A percentile compares a stretch with the other conserved stretches of the same genome.
These are phyloP conservation scores for Smutsia gigantea DNA, from an alignment of 2,797 vertebrate species.

Conservation along the genomic window DNA sequence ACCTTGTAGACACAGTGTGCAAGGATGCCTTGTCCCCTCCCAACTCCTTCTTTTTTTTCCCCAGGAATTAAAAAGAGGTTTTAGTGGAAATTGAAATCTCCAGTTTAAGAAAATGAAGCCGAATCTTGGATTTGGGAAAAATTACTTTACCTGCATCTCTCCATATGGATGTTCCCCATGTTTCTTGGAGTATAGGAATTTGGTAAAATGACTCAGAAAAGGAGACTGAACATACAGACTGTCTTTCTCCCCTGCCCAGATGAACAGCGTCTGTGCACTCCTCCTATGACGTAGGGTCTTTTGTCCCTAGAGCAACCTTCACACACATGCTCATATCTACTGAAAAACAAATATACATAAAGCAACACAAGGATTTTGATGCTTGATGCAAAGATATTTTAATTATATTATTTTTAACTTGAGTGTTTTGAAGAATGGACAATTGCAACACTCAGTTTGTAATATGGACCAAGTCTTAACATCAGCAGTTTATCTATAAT, in stretches of 20 bases:
- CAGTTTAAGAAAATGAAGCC: slow-evolving; percentile 28
- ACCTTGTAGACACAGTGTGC: not conserved
- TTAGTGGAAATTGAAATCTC: slow-evolving; percentile 25
- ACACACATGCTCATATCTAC: not conserved
- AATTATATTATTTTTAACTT: not conserved
- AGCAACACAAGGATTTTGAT: not conserved
- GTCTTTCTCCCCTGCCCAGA: not conserved
- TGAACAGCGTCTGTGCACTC: not conserved
- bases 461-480: not conserved
- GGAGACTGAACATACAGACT: not conserved
- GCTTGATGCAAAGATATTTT: not conserved
- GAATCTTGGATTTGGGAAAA: slow-evolving; percentile 25
- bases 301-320: slow-evolving; percentile 8
- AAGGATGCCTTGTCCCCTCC: not conserved
- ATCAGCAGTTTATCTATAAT: not conserved
- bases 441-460: not conserved
- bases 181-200: not conserved
- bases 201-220: not conserved
- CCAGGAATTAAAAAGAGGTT: not conserved
- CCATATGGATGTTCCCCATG: not conserved
- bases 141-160: not conserved
- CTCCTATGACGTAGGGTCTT: not conserved
- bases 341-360: not conserved
- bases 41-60: not conserved
- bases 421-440: not conserved